Evolutionary conservation across 2,888 invertebrate genomes (phyloP).

Genomic region (Chrysopilus asiliformis): DNA sequence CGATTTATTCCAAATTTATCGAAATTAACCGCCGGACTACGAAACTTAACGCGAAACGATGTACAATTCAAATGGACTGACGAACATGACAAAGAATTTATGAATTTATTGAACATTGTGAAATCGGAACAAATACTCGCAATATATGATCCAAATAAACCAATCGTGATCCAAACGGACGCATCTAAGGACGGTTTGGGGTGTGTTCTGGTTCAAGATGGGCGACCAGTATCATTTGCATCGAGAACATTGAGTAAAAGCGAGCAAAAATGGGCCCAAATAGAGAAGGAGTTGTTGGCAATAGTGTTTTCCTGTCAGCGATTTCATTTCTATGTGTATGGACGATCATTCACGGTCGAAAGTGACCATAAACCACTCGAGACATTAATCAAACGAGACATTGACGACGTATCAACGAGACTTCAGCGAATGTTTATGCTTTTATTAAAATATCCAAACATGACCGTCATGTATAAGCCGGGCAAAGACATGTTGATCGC

Average conservation of each 20-base stretch:
- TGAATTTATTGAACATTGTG: neutral
- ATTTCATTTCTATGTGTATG: constrained; percentile 23
- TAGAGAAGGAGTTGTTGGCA: constrained; percentile 29
- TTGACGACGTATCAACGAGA: constrained; percentile 21
- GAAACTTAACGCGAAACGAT: constrained; percentile 1
- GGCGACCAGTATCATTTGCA: constrained; percentile 23
- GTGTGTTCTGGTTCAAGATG: constrained; percentile 25
- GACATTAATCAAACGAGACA: constrained; percentile 18
- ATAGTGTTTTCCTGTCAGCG: constrained; percentile 23
- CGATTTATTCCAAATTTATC: constrained; percentile 17
- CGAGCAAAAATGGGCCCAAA: too few relatives aligned
- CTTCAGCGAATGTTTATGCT: constrained; percentile 22
- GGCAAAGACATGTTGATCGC: constrained; percentile 21
- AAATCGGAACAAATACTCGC: constrained; percentile 17
- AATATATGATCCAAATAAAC: constrained; percentile 18
- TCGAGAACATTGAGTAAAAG: constrained; percentile 17
- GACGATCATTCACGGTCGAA: constrained; percentile 17
- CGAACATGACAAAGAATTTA: neutral
- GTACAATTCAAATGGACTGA: constrained; percentile 1
- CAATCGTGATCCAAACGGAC: constrained; percentile 22
- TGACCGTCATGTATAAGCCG: constrained; percentile 17
- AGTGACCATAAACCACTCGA: constrained; percentile 25
- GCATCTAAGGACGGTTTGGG: too few relatives aligned
- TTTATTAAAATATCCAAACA: constrained; percentile 20
- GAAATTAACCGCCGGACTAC: constrained; percentile 9